phyloP scores from a whole-genome alignment of 2,113 vertebrate genomes.

The Clinocottus analis region DNA sequence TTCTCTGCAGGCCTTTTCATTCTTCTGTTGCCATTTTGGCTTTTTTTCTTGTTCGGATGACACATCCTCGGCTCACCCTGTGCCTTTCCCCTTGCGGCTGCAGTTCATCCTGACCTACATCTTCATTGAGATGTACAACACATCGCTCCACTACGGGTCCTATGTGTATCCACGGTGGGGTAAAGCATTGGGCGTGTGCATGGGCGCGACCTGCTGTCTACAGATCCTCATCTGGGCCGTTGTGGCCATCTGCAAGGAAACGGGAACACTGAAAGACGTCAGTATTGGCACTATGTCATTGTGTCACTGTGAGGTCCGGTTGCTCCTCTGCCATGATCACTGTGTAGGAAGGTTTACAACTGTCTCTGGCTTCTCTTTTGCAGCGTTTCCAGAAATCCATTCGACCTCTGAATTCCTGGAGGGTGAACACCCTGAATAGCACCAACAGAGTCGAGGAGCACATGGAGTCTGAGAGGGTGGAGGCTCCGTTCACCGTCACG shows the following conservation, averaged over 20 bases:
- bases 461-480: constrained; percentile 62
- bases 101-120: constrained; percentile 87
- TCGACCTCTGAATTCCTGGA: constrained; percentile 85
- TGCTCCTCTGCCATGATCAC: constrained; percentile 10
- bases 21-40: not conserved
- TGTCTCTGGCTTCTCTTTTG: constrained; percentile 10
- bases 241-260: constrained; percentile 83
- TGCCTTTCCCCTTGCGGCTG: constrained; percentile 12
- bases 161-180: constrained; percentile 85
- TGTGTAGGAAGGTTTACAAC: not conserved
- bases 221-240: constrained; percentile 87
- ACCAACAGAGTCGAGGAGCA: not conserved
- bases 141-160: constrained; percentile 78
- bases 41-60: constrained; percentile 7
- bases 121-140: constrained; percentile 87
- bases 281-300: constrained; percentile 61
- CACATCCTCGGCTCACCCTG: constrained; percentile 11
- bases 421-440: constrained; percentile 74
- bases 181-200: constrained; percentile 84
- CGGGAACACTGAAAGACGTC: constrained; percentile 85
- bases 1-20: not conserved
- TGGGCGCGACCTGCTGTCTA: constrained; percentile 83
- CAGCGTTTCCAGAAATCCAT: constrained; percentile 86
- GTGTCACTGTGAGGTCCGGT: constrained; percentile 24
- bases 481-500: constrained; percentile 82